phyloP scores from a whole-genome alignment of 2,888 invertebrate species.

The Scaptomyza caliginosa region DNA sequence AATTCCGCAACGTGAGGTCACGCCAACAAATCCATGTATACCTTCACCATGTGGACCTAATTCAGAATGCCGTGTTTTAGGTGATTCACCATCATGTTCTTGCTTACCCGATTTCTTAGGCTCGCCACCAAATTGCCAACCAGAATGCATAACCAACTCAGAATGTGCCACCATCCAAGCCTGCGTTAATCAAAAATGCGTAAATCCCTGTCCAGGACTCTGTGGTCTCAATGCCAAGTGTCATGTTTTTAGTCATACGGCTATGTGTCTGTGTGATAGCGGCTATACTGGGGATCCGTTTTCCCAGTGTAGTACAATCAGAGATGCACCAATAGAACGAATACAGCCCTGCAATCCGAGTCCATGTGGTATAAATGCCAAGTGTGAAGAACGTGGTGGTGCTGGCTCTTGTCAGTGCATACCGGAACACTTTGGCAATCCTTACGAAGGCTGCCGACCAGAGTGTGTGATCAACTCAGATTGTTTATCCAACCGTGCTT shows the following conservation, averaged over 20 bases:
- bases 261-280: conserved; percentile 86
- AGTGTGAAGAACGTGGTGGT: conserved; percentile 89
- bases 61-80: conserved; percentile 86
- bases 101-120: conserved; percentile 87
- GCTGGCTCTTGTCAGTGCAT: conserved; percentile 90
- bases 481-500: conserved; percentile 88
- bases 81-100: conserved; percentile 85
- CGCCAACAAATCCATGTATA: conserved; percentile 85
- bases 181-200: conserved; percentile 86
- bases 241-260: conserved; percentile 86
- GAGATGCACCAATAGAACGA: conserved; percentile 85
- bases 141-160: conserved; percentile 87
- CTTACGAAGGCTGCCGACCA: conserved; percentile 89
- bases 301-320: conserved; percentile 80
- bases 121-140: conserved; percentile 87
- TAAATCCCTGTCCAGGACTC: conserved; percentile 86
- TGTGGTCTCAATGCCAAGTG: conserved; percentile 87
- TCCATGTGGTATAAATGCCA: conserved; percentile 87
- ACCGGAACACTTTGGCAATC: conserved; percentile 90
- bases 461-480: conserved; percentile 88
- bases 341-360: conserved; percentile 85
- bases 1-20: conserved; percentile 64
- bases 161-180: conserved; percentile 87
- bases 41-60: conserved; percentile 90
- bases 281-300: conserved; percentile 88